Base-by-base conservation (phyloP, 2,113 vertebrate genomes). In the Ploceus nigricollis region DNA sequence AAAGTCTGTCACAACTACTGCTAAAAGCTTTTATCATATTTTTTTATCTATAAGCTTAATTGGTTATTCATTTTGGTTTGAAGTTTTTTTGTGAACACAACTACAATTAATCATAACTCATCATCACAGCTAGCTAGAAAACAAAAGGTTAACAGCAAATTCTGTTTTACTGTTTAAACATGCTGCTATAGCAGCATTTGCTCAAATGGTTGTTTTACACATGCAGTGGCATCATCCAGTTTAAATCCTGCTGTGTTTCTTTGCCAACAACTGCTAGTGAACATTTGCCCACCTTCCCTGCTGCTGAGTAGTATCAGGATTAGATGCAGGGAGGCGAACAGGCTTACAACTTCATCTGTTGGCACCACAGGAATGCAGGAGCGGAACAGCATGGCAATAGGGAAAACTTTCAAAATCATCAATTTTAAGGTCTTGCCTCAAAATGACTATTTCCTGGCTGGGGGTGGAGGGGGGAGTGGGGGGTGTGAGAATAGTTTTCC, bases 341-440 rank as follows among this genome's bases (percentile, higher is more conserved):
- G 80, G 81, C 95, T 97, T 96, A 96, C 96, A 97, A 93, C 96
- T 97, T 97, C 96, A 97, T 98, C 96, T 98, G 95, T 86, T 97
- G 94, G 83, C 92, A 51, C 94, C 28, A 64, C 97, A 97, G 97
- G 97, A 96, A 97, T 82, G 77, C 89, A 27, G 96, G 82, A 98
- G 84, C 88, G 90, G 96, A 97, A 95, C 96, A 97, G 96, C 94
- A 87, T 96, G 96, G 95, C 81, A 94, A 93, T 86, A 87, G 73
- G 82, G 82, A 88, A 96, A 97, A 93, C 79, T 95, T 96, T 96
- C 93, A 93, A 97, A 98, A 96, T 97, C 91, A 97, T 97, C 95
- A 84, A 48, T 97, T 96, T 96, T 89, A 96, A 97, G 73, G 57
- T 83, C 93, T 87, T 97, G 78, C 77, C 81, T 98, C 72, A 51